Evolutionary conservation across 2,797 vertebrate species (phyloP).

Genomic region (Hoplostethus mediterraneus): DNA sequence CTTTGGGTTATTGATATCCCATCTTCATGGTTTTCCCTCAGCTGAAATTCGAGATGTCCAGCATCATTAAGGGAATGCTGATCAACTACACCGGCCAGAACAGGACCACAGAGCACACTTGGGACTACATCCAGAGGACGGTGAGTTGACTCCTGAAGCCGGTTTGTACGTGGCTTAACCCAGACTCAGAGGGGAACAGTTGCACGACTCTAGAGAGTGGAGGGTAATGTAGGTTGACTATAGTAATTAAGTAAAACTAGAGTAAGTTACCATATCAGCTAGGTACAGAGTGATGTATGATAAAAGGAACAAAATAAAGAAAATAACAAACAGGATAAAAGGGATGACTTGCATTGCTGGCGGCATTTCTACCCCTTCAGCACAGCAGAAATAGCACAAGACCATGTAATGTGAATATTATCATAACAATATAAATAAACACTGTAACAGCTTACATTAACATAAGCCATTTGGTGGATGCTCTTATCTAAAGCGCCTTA

Average conservation of each 20-base stretch:
- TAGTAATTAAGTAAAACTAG: too few relatives aligned
- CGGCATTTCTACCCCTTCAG: neutral
- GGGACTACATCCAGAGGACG: slow-evolving; percentile 93
- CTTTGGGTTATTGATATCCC: neutral
- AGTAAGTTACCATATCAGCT: too few relatives aligned
- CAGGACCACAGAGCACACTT: slow-evolving; percentile 85
- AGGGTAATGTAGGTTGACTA: too few relatives aligned
- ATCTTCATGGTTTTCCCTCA: slow-evolving; percentile 58
- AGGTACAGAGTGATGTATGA: neutral
- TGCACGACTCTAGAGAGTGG: neutral
- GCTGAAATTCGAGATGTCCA: slow-evolving; percentile 89
- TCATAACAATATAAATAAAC: neutral
- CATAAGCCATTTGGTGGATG: slow-evolving; percentile 2
- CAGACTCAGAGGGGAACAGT: neutral
- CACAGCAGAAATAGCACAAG: neutral
- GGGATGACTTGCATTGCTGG: neutral
- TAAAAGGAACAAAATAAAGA: neutral
- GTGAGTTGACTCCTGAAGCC: slow-evolving; percentile 76
- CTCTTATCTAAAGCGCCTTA: slow-evolving; percentile 7
- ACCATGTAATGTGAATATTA: neutral
- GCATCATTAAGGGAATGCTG: slow-evolving; percentile 83
- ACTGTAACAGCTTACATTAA: neutral
- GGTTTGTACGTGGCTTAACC: neutral
- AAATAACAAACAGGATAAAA: neutral
- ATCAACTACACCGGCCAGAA: slow-evolving; percentile 81